Conservation (phyloP, 2,113 vertebrate species). For the Corythornis madagascariensis region DNA sequence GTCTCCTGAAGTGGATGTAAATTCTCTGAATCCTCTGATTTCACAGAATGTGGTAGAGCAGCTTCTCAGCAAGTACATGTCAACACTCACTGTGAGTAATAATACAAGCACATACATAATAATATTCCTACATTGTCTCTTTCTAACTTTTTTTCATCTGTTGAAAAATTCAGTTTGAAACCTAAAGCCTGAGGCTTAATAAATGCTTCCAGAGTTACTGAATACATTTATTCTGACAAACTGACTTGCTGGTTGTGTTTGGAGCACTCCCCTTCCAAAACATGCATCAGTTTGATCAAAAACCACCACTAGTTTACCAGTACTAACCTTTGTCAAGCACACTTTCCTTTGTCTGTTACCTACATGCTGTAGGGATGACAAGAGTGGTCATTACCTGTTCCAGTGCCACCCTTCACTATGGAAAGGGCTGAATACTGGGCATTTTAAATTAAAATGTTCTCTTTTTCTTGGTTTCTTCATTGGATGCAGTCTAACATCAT, state of each 20-base stretch:
- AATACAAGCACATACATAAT: background rate
- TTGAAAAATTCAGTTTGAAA: background rate
- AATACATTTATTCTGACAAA: background rate
- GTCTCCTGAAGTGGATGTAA: slow-evolving; percentile 86
- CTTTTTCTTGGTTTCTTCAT: background rate
- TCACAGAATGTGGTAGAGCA: slow-evolving; percentile 84
- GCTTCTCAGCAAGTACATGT: slow-evolving; percentile 91
- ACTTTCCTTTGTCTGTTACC: background rate
- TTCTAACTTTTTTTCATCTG: background rate
- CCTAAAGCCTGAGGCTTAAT: background rate
- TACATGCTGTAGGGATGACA: background rate
- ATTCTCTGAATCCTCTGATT: slow-evolving; percentile 82
- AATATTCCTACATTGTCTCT: background rate
- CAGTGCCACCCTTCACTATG: background rate
- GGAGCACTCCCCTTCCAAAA: background rate
- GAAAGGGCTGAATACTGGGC: background rate
- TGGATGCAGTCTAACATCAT: slow-evolving; percentile 92
- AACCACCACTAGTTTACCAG: background rate
- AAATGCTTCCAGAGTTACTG: background rate
- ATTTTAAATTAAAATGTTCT: background rate
- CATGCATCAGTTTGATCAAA: background rate
- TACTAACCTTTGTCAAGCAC: background rate
- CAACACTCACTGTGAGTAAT: slow-evolving; percentile 90
- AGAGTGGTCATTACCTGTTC: background rate
- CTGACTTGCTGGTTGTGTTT: background rate